A percentile compares a stretch with the other conserved stretches of the same genome.
phyloP scores from a whole-genome alignment of 2,888 invertebrate species.

The Panzeria rudis region DNA sequence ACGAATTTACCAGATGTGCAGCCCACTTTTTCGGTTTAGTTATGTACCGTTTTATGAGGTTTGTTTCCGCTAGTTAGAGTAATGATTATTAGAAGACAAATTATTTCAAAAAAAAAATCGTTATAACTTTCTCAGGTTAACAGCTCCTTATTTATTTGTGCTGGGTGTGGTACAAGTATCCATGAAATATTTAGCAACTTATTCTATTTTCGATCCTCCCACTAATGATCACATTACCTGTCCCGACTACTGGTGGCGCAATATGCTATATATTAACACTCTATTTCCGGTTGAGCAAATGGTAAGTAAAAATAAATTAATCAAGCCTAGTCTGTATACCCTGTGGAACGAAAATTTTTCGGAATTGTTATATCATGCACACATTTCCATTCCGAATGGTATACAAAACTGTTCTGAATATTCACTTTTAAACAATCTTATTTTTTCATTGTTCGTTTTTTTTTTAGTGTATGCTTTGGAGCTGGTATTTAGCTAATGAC shows the following conservation, averaged over 20 bases:
- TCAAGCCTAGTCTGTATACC: no score
- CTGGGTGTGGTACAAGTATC: slow-evolving; percentile 92
- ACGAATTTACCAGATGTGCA: slow-evolving; percentile 86
- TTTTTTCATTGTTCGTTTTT: slow-evolving; percentile 37
- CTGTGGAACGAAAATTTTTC: no score
- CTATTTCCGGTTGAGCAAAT: slow-evolving; percentile 93
- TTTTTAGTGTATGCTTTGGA: slow-evolving; percentile 95
- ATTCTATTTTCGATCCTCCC: slow-evolving; percentile 93
- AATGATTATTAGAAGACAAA: not conserved
- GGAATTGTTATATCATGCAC: no score
- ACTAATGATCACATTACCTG: slow-evolving; percentile 92
- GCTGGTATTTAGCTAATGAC: slow-evolving; percentile 95
- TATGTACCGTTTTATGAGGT: slow-evolving; percentile 91
- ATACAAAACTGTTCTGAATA: no score
- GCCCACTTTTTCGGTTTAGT: slow-evolving; percentile 91
- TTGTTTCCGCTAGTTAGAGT: no score
- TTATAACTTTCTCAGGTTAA: slow-evolving; percentile 85
- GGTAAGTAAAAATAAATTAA: slow-evolving; percentile 85
- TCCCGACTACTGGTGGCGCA: slow-evolving; percentile 94
- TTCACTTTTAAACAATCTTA: not conserved
- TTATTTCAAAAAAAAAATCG: not conserved
- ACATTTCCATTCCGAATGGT: no score
- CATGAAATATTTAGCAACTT: slow-evolving; percentile 93
- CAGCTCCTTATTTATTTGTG: slow-evolving; percentile 92
- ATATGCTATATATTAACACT: slow-evolving; percentile 93